Conservation (phyloP, 1,140 invertebrate genomes). For the Drosophila truncata region DNA sequence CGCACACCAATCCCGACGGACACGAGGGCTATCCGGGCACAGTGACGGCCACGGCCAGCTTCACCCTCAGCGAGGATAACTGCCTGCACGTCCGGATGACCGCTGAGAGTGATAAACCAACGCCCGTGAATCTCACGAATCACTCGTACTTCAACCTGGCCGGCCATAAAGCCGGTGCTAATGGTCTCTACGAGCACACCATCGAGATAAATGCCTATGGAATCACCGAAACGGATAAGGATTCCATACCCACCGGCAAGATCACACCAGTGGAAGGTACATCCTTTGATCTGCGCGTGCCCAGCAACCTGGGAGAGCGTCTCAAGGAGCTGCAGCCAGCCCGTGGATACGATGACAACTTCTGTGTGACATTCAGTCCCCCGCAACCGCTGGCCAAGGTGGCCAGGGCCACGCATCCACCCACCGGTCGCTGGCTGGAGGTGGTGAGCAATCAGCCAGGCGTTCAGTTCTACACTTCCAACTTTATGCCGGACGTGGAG, state of each 20-base stretch:
- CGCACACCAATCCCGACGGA: constrained; percentile 90
- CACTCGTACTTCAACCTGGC: constrained; percentile 98
- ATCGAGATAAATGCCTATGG: constrained; percentile 91
- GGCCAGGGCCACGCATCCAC: constrained; percentile 88
- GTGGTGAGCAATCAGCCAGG: constrained; percentile 95
- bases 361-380: constrained; percentile 86
- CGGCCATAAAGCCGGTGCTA: constrained; percentile 88
- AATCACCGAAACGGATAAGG: constrained; percentile 90
- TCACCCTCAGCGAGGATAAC: constrained; percentile 90
- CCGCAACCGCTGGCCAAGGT: constrained; percentile 51
- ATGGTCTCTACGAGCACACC: constrained; percentile 90
- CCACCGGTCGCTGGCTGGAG: constrained; percentile 90
- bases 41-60: constrained; percentile 89
- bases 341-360: constrained; percentile 93
- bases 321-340: constrained; percentile 84
- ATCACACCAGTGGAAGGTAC: constrained; percentile 89
- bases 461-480: constrained; percentile 95
- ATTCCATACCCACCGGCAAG: constrained; percentile 93
- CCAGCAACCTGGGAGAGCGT: constrained; percentile 86
- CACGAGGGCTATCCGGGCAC: constrained; percentile 96
- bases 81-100: constrained; percentile 90
- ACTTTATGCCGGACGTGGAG: constrained; percentile 89
- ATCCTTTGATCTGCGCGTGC: constrained; percentile 89
- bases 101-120: constrained; percentile 91
- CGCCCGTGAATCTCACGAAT: constrained; percentile 96